Evolutionary conservation across 1,140 invertebrate species (phyloP), one percentile per base, ranked within the genome.

Genomic region (Cheumatopsyche charites): DNA sequence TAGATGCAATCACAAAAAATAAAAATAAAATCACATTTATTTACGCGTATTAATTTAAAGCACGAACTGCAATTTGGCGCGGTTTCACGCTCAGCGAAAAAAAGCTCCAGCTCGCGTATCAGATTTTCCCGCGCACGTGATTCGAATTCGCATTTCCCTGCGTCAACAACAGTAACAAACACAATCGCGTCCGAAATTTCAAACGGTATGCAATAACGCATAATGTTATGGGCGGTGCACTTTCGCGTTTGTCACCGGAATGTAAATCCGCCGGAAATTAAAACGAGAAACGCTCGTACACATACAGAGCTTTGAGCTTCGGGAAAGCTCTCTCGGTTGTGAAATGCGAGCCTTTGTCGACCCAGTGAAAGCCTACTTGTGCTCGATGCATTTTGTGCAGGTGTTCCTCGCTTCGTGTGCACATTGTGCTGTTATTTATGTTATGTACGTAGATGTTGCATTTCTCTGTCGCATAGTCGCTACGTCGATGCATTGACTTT

Each of bases 261-360:
- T 70, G 68, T 69, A 73, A 73, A 73, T 73, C 70, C 52, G 43
- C 72, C 72, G 72, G 72, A 73, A 73, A 73, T 73, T 73, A 73
- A 73, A 73, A 70, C 47, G 72, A 66, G 63, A 23, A 70, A 45
- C 72, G 26, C 55, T 13, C 55, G 47, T 52, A 52, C 29, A 4
- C 62, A 5, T 6, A 11, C 5, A 19, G 29, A 26, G 29, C 62
- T 63, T 63, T 63, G 62, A 42, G 62, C 29, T 63, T 49, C 29
- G 55, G 23, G 13, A 63, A 63, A 63, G 62, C 62, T 63, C 62
- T 63, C 41, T 63, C 62, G 29, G 29, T 63, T 63, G 62, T 63
- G 41, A 63, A 63, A 63, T 42, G 29, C 41, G 62, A 23, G n/a
- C 21, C 55, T 58, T 58, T 58, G 62, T 43, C 29, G 36, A 42